Evolutionary conservation across 2,888 invertebrate species (phyloP).

Genomic region (Dynastes tityus): DNA sequence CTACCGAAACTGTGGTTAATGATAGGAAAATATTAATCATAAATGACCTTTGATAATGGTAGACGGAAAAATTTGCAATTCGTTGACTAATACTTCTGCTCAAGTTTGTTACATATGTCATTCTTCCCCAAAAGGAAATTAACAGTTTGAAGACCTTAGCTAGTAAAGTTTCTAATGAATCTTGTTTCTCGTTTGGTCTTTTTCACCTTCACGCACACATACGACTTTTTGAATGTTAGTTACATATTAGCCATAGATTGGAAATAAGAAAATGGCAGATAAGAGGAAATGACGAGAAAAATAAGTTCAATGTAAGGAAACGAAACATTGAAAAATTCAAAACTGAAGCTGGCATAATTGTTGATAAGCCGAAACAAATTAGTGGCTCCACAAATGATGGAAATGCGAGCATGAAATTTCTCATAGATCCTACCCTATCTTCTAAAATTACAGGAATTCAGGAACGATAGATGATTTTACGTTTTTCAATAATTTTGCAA

Average conservation of each 20-base stretch:
- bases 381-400: constrained; percentile 10
- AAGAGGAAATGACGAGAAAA: neutral
- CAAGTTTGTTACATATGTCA: no score
- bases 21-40: no score
- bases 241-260: neutral
- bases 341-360: neutral
- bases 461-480: neutral
- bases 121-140: neutral
- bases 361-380: constrained; percentile 10
- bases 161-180: neutral
- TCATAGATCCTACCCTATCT: no score
- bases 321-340: no score
- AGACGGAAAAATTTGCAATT: no score
- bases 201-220: no score
- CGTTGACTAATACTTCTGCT: no score
- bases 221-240: no score
- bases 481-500: neutral
- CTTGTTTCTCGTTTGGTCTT: neutral
- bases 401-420: neutral
- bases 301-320: neutral
- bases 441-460: neutral
- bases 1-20: no score
- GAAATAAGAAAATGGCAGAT: neutral
- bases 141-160: neutral
- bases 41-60: no score